phyloP scores from a whole-genome alignment of 2,888 invertebrate genomes.

The Epinotia nisella region DNA sequence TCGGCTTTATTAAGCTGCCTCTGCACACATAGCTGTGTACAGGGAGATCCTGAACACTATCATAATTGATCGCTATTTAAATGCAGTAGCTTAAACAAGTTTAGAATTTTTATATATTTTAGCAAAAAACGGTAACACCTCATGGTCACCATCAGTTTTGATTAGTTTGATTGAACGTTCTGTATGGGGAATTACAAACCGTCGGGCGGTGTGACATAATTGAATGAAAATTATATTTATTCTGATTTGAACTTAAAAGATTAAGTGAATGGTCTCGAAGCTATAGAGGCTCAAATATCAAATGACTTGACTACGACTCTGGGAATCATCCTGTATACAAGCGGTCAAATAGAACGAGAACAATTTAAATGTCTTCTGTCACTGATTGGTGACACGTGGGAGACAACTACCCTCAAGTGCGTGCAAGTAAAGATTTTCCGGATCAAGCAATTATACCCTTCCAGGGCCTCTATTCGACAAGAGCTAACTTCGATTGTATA shows the following conservation, averaged over 20 bases:
- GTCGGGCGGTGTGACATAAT: no score
- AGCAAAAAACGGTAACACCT: neutral
- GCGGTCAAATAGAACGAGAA: neutral
- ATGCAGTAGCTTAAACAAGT: neutral
- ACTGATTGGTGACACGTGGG: neutral
- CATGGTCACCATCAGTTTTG: no score
- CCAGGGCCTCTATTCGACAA: neutral
- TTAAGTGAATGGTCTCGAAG: no score
- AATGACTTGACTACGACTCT: neutral
- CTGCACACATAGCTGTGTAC: neutral
- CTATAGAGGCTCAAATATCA: no score
- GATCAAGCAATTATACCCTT: neutral
- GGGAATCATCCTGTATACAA: neutral
- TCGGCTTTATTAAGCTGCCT: constrained; percentile 11
- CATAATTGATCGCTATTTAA: neutral
- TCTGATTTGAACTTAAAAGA: no score
- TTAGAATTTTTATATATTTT: neutral
- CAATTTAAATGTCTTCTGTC: constrained; percentile 4
- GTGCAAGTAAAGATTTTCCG: neutral
- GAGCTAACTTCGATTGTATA: neutral
- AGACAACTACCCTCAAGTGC: neutral
- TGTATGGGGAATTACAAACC: no score
- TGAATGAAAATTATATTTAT: no score
- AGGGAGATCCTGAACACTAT: neutral
- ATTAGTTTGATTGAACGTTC: no score